phyloP scores from a whole-genome alignment of 2,888 invertebrate species.

The Drosophila pegasa region DNA sequence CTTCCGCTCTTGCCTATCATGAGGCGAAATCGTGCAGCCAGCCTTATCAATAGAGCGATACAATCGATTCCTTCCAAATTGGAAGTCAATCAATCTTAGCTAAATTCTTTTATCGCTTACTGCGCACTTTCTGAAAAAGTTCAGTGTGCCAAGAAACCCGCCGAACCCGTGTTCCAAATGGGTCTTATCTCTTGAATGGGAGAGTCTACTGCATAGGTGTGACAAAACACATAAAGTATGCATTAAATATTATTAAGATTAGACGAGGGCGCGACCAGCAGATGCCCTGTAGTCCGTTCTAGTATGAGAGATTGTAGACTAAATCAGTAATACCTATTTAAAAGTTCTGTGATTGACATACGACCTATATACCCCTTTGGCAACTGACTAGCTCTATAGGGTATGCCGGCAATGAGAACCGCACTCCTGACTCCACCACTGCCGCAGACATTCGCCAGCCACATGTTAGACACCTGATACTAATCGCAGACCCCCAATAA shows the following conservation, averaged over 20 bases:
- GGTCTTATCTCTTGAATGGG: slow-evolving; percentile 37
- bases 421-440: slow-evolving; percentile 38
- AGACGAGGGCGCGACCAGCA: not conserved
- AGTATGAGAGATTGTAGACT: not conserved
- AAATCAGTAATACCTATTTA: not conserved
- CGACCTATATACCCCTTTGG: not conserved
- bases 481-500: slow-evolving; percentile 29
- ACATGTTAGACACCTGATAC: slow-evolving; percentile 74
- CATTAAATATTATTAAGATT: not conserved
- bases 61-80: slow-evolving; percentile 27
- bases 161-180: slow-evolving; percentile 26
- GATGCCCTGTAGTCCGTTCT: slow-evolving; percentile 21
- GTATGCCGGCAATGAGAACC: slow-evolving; percentile 26
- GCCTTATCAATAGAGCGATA: slow-evolving; percentile 19
- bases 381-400: not conserved
- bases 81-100: slow-evolving; percentile 37
- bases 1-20: slow-evolving; percentile 47
- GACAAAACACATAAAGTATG: slow-evolving; percentile 19
- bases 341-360: not conserved
- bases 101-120: slow-evolving; percentile 17
- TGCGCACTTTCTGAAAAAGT: slow-evolving; percentile 59
- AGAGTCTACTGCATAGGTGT: slow-evolving; percentile 29
- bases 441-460: slow-evolving; percentile 64
- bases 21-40: slow-evolving; percentile 55
- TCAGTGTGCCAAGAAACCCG: slow-evolving; percentile 66